Evolutionary conservation across 2,888 invertebrate species (phyloP), one percentile per base, ranked within the genome.

Genomic region (Rhagium mordax): DNA sequence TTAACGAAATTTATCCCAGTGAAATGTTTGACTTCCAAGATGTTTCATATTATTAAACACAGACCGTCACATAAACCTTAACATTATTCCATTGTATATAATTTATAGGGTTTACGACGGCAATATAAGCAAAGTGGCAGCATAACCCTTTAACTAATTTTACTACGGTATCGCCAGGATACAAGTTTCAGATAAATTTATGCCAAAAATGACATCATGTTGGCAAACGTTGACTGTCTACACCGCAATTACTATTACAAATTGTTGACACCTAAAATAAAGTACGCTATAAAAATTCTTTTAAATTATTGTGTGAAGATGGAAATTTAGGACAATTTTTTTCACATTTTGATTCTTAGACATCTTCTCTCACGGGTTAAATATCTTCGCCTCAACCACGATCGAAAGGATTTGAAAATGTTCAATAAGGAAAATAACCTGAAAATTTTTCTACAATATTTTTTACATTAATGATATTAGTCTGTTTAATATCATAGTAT

Each of bases 51-150:
- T 61, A 61, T 29, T 65, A 41, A 67, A 47, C n/a, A 15, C 33
- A 13, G 53, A 13, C 65, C 33, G 33, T 20, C 33, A 16, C 13
- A 27, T 65, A 65, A 49, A 64, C 55, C 41, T 65, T 55, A 51
- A 51, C 18, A 53, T 65, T 20, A 24, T 65, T 53, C 53, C 53
- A 27, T 33, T 53, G 53, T 18, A 18, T 53, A 55, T 65, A 65
- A 65, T 65, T 65, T 65, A 65, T 65, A 6, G 65, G 64, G 51
- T 64, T 64, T 64, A 64, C 51, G 64, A 64, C 27, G 20, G 64
- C 49, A 64, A 20, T 51, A 49, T 18, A 29, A 27, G 64, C 49
- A 51, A 49, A 49, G 29, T 49, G 51, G 49, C 8, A 51, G 7
- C 64, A 10, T 64, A 49, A 51, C 27, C 64, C 49, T 41, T 27